A percentile compares a stretch with the other conserved stretches of the same genome.
Evolutionary conservation across 2,113 vertebrate genomes (phyloP).

Genomic region (Apodemus speciosus): DNA sequence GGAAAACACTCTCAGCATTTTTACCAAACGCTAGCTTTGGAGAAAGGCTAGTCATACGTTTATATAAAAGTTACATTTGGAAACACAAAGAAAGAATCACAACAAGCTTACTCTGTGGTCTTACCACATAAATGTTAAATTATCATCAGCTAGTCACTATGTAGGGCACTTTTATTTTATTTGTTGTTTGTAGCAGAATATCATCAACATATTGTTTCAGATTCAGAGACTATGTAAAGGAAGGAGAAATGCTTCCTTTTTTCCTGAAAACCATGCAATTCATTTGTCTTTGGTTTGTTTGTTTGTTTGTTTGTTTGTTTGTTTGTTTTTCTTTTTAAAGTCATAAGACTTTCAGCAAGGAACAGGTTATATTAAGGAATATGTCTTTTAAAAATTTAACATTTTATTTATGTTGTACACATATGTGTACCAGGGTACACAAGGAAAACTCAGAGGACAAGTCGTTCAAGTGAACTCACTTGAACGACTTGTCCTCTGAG

Average conservation of each 20-base stretch:
- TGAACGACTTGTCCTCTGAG: no score
- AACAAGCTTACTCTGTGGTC: background rate
- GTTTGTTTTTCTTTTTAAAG: background rate
- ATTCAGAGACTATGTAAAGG: background rate
- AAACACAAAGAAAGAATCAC: background rate
- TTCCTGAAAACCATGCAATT: background rate
- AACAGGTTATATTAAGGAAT: background rate
- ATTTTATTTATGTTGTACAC: background rate
- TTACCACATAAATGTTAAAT: conserved; percentile 41
- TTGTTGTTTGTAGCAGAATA: background rate
- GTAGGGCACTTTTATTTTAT: background rate
- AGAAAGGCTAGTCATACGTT: conserved; percentile 1
- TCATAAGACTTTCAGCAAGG: background rate
- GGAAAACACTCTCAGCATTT: background rate
- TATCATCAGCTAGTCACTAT: background rate
- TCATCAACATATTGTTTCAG: background rate
- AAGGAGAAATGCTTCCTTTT: background rate
- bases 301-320: no score
- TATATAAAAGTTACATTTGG: conserved; percentile 41
- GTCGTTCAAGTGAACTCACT: background rate
- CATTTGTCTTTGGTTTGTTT: background rate
- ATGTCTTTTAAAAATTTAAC: background rate
- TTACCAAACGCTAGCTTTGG: conserved; percentile 2
- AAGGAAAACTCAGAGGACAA: background rate
- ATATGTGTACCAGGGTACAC: no score